Percentiles rank a stretch among this genome's conserved stretches.
Conservation (phyloP, 2,113 vertebrate genomes). For the Astatoreochromis straeleni region DNA sequence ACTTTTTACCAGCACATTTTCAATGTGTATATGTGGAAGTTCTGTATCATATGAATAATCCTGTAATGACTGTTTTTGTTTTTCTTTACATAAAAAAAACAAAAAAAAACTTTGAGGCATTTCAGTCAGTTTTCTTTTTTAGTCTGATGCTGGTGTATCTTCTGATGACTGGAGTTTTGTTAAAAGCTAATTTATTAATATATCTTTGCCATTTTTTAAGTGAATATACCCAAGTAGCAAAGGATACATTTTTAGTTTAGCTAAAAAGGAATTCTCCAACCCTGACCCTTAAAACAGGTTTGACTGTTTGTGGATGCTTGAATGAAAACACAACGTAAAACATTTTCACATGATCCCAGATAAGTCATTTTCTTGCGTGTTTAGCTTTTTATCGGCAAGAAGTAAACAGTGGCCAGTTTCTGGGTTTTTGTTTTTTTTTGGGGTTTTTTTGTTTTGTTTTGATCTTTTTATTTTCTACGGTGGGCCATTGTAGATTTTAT, state of each 20-base stretch:
- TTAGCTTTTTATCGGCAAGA: not conserved
- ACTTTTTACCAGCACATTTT: not conserved
- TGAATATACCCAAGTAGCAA: not conserved
- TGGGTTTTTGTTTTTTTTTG: not conserved
- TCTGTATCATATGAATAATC: not conserved
- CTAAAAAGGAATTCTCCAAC: not conserved
- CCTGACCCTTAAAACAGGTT: conserved; percentile 4
- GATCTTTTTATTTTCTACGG: not conserved
- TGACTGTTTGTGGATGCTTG: not conserved
- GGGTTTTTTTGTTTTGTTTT: fast-evolving
- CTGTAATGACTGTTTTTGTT: not conserved
- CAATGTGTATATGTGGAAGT: not conserved
- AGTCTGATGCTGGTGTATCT: not conserved
- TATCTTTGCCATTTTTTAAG: not conserved
- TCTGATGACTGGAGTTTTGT: not conserved
- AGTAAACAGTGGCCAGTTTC: not conserved
- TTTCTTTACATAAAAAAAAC: not conserved
- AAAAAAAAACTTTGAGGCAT: not conserved
- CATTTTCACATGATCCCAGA: not conserved
- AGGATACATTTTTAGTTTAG: not conserved
- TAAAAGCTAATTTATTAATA: not conserved
- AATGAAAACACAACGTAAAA: not conserved
- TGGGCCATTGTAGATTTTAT: not conserved
- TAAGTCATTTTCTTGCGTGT: not conserved
- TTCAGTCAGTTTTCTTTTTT: not conserved